phyloP scores from a whole-genome alignment of 2,113 vertebrate species.

The Sisor rabdophorus region DNA sequence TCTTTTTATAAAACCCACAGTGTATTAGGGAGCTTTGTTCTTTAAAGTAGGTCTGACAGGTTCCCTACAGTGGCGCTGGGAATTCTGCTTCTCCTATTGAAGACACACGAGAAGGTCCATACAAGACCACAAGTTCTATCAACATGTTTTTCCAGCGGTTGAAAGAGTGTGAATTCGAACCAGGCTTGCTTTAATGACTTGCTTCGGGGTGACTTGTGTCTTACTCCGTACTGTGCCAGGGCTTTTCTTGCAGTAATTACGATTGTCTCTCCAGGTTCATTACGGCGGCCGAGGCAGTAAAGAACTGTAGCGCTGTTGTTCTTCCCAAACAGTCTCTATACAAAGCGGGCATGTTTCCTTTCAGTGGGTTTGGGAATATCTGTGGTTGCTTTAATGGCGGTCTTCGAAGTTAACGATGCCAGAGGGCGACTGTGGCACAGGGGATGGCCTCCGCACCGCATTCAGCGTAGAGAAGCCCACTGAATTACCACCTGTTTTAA shows the following conservation, averaged over 20 bases:
- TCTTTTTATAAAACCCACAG: conserved; percentile 26
- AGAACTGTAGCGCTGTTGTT: conserved; percentile 35
- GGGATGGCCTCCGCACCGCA: background rate
- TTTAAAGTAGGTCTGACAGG: conserved; percentile 12
- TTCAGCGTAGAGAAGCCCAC: background rate
- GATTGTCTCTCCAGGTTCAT: conserved; percentile 18
- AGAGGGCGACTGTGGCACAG: conserved; percentile 25
- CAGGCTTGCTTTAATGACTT: conserved; percentile 9
- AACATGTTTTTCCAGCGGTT: conserved; percentile 32
- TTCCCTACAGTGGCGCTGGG: conserved; percentile 1
- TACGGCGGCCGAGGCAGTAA: conserved; percentile 14
- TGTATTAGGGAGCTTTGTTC: conserved; percentile 25
- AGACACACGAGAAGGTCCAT: conserved; percentile 15
- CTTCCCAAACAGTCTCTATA: background rate
- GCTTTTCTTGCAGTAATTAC: conserved; percentile 21
- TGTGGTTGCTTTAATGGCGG: conserved; percentile 34
- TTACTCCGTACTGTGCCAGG: conserved; percentile 15
- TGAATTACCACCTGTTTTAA: conserved; percentile 26
- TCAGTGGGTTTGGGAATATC: conserved; percentile 40
- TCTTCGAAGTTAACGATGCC: conserved; percentile 27
- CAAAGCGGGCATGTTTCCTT: conserved; percentile 18
- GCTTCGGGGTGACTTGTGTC: conserved; percentile 8
- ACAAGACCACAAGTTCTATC: background rate
- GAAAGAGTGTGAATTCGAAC: conserved; percentile 21
- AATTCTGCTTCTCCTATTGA: conserved; percentile 10